phyloP scores from a whole-genome alignment of 1,140 invertebrate genomes.

The Mamestra configurata region DNA sequence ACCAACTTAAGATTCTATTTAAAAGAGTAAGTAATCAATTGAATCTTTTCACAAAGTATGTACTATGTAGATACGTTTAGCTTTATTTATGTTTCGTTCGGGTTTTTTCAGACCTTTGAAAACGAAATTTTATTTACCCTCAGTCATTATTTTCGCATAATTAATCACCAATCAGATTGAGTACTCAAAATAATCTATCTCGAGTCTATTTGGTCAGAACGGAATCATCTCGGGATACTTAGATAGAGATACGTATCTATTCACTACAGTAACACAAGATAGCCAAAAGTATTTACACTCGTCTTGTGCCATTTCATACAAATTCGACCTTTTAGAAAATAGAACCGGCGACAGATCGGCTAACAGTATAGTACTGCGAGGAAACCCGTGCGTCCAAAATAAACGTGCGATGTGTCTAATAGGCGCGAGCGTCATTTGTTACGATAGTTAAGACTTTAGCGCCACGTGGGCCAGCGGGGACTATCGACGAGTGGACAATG shows the following conservation, averaged over 20 bases:
- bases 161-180: neutral
- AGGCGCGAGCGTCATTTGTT: neutral
- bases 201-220: neutral
- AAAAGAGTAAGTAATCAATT: no score
- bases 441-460: neutral
- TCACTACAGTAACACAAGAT: neutral
- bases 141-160: neutral
- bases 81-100: no score
- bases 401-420: neutral
- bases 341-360: neutral
- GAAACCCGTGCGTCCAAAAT: neutral
- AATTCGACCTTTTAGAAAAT: constrained; percentile 17
- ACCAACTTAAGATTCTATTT: no score
- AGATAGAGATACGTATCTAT: no score
- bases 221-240: neutral
- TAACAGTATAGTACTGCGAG: neutral
- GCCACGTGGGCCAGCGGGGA: neutral
- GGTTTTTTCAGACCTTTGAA: neutral
- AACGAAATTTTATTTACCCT: neutral
- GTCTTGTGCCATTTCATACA: neutral
- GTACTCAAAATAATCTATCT: neutral
- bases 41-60: no score
- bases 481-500: neutral
- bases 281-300: neutral
- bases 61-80: no score